Base-by-base conservation (phyloP, 2,888 invertebrate genomes). In the Calameuta pallipes region DNA sequence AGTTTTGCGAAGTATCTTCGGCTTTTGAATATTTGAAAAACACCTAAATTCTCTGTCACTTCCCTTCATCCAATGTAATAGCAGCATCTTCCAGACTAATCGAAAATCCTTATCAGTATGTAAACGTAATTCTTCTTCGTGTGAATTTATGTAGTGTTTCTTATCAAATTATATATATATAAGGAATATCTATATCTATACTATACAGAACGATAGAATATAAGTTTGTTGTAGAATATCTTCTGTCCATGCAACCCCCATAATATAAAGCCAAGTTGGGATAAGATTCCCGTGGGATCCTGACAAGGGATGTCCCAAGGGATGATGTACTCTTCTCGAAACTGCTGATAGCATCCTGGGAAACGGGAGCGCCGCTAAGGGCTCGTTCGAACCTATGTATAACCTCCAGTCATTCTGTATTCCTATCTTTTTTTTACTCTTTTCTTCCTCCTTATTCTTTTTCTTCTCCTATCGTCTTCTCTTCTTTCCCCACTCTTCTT, bases 261-360 rank as follows among this genome's bases (percentile, higher is more conserved):
- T 78, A 83, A 80, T 83, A 83, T 83, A 85, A 85, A 86, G 83
- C 83, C 81, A 81, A 84, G 84, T 84, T 83, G 75, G 86, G 83
- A 86, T 87, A 88, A 86, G 85, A 85, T 84, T 86, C 88, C 85
- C 87, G 70, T 1, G 87, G 83, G 88, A 85, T 56, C 75, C 41
- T 56, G 56, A 31, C 75, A 33, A 74, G 80, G 80, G 23, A 56
- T 82, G 80, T 79, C 79, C 75, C 77, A 76, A 80, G 85, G 87
- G 83, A 87, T 87, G 87, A 86, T 87, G 87, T 85, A 86, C 86
- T 85, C 84, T 76, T 82, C 82, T 76, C 85, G 87, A 84, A 87
- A 86, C 87, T 87, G 86, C 86, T 84, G 85, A 86, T 85, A 85
- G 84, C 83, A 79, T 83, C 82, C 83, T 82, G 85, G 83, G 85